Base-by-base conservation (phyloP, 2,113 vertebrate genomes). In the Lichenostomus cassidix region DNA sequence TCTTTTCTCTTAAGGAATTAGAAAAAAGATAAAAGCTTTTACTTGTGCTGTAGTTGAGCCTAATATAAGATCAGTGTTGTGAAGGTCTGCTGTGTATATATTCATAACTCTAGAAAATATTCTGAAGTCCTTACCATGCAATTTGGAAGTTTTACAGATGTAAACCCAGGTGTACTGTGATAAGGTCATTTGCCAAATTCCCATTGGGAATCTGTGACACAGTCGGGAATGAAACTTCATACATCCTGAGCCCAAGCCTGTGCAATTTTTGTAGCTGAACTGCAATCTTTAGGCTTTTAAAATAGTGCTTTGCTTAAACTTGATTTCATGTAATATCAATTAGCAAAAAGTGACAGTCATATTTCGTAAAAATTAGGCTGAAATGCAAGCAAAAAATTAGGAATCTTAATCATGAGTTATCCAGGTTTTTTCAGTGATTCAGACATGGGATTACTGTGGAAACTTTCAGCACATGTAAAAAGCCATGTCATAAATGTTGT, bases 1-100 rank as follows among this genome's bases (percentile, higher is more conserved):
- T 86, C 52, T 89, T 83, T 83, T 89, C 87, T 95, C 75, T 92
- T 92, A 74, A 91, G 96, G 96, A 96, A 95, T 95, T 83, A 95
- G 85, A 87, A 91, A 94, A 81, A 64, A 77, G 56, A 50, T 87
- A 56, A 35, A 87, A 94, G 18, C 69, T 18, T 42, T 73, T 8
- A 65, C 14, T 64, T 85, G 22, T 2, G 11, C 47, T 47, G 24
- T 11, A 80, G 44, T 6, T 80, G 39, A 88, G 25, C 33, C 22
- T 53, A 35, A 33, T 52, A 21, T 7, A 44, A 59, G 23, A 49
- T 41, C 20, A 69, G 11, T 3, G 1, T 24, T 44, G 14, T 73
- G 39, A 90, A 83, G 58, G 70, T 39, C 71, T 69, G 19, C 27
- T 92, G 18, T 77, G 27, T 22, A 12, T 41, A 17, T 37, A 62